Evolutionary conservation across 2,113 vertebrate species (phyloP), one percentile per base, ranked within the genome.

Genomic region (Notothenia rossii): DNA sequence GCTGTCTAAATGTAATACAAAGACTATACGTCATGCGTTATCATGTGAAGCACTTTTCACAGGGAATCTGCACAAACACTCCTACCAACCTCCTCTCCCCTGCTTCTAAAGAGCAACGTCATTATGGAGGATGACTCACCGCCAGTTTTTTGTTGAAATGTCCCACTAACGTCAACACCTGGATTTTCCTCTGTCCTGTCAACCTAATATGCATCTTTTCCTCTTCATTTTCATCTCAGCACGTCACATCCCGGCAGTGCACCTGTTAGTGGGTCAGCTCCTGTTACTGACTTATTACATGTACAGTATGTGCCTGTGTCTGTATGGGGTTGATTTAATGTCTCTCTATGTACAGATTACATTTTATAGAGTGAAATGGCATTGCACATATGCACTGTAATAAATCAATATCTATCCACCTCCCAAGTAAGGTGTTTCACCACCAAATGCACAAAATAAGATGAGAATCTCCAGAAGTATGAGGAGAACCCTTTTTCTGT

Each of bases 221-320:
- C 7, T 51, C 8, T 48, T 40, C 5, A 5, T 61, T 63, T 75
- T 72, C 53, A 68, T 0, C 53, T 71, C 33, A 65, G 70, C 48
- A 18, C 56, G 22, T 83, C 33, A 7, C 53, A 29, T 80, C 78
- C 50, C 69, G 64, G 63, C 75, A 45, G 40, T 81, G 59, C 51
- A 82, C 58, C 61, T 71, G 65, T 77, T 81, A 75, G 22, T 22
- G 60, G 58, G 62, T 77, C 72, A 74, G 56, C 75, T 8, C 36
- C 49, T 66, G 53, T 77, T 46, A 29, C n/a, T 59, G 55, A 48
- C 40, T 72, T 17, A 29, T 68, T 66, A 56, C 40, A 46, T 68
- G 67, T 62, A 60, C 40, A 49, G 18, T 46, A 17, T 68, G 54
- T 59, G 49, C 62, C 5, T 14, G 60, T 59, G 49, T 66, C 7